Conservation (phyloP, 2,888 invertebrate genomes). For the Protonemura montana region DNA sequence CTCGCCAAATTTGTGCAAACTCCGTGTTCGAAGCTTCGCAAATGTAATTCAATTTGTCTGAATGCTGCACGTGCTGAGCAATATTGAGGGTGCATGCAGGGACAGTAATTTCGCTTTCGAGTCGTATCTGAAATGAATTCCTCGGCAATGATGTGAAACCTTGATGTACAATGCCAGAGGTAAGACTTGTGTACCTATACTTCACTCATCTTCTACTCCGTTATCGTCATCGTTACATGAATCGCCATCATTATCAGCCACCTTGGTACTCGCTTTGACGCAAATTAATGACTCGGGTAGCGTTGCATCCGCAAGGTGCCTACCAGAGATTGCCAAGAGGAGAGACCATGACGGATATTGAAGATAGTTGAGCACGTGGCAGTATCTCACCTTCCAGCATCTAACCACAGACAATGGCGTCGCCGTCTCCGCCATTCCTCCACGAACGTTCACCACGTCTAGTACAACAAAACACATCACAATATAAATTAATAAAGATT, state of each 20-base stretch:
- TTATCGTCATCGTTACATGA: background rate
- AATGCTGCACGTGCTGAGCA: background rate
- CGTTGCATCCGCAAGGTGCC: background rate
- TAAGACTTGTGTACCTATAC: background rate
- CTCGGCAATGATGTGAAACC: background rate
- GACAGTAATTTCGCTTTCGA: background rate
- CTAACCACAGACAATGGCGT: background rate
- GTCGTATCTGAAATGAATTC: background rate
- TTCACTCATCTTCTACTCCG: background rate
- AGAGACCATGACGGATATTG: background rate
- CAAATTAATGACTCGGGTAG: background rate
- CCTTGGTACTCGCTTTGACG: background rate
- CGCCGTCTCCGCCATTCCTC: background rate
- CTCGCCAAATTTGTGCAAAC: background rate
- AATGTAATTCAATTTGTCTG: background rate
- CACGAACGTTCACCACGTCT: background rate
- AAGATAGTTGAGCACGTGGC: background rate
- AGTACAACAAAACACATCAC: background rate
- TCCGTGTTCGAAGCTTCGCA: background rate
- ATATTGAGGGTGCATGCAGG: background rate
- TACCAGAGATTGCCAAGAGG: background rate
- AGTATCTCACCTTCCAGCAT: background rate
- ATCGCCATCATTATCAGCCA: background rate
- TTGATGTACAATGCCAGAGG: background rate
- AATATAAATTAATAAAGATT: constrained; percentile 3